phyloP scores from a whole-genome alignment of 2,888 invertebrate genomes.

The Aphidoletes aphidimyza region DNA sequence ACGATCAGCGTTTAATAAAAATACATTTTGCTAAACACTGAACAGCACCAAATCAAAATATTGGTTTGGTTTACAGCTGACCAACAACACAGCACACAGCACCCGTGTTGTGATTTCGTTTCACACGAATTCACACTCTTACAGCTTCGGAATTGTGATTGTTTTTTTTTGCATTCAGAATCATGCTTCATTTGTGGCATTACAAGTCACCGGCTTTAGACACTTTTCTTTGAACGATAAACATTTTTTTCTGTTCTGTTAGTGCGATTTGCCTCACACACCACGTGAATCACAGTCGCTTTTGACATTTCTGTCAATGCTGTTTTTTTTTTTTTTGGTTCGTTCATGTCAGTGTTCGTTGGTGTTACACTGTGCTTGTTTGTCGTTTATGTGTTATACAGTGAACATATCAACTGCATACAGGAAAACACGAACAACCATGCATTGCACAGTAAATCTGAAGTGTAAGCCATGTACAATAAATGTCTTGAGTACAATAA shows the following conservation, averaged over 20 bases:
- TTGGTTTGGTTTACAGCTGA: background rate
- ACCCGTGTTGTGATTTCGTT: background rate
- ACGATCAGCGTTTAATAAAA: background rate
- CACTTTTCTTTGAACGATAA: background rate
- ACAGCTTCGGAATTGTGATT: background rate
- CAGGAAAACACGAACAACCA: no score
- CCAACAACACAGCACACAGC: background rate
- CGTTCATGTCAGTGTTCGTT: background rate
- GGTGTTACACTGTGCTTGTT: no score
- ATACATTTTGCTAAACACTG: background rate
- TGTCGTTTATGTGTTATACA: no score
- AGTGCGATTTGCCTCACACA: no score
- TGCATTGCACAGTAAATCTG: no score
- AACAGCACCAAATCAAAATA: background rate
- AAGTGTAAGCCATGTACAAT: no score
- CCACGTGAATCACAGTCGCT: background rate
- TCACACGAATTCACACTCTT: background rate
- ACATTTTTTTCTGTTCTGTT: background rate
- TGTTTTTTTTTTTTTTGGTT: no score
- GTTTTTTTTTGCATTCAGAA: background rate
- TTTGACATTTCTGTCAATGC: conserved; percentile 1
- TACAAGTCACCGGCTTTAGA: background rate
- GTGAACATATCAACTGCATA: no score
- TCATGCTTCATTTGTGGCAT: no score
- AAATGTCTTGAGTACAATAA: no score